A percentile compares a stretch with the other conserved stretches of the same genome.
phyloP scores from a whole-genome alignment of 2,888 invertebrate genomes.

The Hecatera dysodea region DNA sequence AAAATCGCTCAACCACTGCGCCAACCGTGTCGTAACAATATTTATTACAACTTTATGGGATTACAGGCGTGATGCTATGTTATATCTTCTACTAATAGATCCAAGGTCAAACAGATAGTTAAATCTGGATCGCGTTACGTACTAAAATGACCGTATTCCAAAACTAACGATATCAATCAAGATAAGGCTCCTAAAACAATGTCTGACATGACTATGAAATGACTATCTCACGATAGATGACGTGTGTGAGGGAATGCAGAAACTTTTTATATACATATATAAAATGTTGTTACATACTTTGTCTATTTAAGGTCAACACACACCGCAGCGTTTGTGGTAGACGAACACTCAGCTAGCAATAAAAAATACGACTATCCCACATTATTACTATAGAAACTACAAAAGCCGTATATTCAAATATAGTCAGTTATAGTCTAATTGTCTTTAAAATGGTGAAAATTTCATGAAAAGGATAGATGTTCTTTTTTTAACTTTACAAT shows the following conservation, averaged over 20 bases:
- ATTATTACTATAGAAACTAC: no score
- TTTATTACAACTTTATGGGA: neutral
- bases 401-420: no score
- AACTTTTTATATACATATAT: neutral
- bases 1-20: no score
- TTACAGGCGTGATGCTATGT: conserved; percentile 1
- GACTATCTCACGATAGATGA: conserved; percentile 8
- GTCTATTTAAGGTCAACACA: neutral
- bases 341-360: no score
- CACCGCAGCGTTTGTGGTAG: neutral
- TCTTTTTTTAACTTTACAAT: no score
- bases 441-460: no score
- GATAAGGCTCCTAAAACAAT: conserved; percentile 43
- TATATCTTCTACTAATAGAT: neutral
- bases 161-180: conserved; percentile 35
- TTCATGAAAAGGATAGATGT: no score
- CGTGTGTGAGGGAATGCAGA: conserved; percentile 25
- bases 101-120: conserved; percentile 14
- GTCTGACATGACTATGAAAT: conserved; percentile 24
- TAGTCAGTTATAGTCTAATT: no score
- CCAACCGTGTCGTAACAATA: no score
- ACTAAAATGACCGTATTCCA: conserved; percentile 7
- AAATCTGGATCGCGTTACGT: conserved; percentile 5
- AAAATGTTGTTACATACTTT: neutral
- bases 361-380: no score